phyloP scores from a whole-genome alignment of 1,140 invertebrate genomes.

The Cotesia chilonis region DNA sequence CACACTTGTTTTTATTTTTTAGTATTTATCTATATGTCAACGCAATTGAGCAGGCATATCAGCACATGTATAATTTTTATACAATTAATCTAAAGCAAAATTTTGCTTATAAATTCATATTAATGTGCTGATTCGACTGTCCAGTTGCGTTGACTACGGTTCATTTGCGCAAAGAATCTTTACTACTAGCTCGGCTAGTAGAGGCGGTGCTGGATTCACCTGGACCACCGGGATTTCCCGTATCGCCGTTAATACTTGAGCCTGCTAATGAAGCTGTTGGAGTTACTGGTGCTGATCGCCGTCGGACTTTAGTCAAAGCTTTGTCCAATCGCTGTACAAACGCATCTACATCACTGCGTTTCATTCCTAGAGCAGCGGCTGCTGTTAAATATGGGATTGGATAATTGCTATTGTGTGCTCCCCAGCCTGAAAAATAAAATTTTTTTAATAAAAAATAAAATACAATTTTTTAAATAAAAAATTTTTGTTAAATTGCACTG shows the following conservation, averaged over 20 bases:
- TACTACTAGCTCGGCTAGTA: slow-evolving; percentile 69
- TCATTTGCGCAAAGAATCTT: slow-evolving; percentile 69
- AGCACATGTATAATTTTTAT: slow-evolving; percentile 47
- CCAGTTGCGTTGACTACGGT: slow-evolving; percentile 64
- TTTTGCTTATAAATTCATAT: slow-evolving; percentile 51
- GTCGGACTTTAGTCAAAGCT: slow-evolving; percentile 65
- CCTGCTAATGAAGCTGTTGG: slow-evolving; percentile 63
- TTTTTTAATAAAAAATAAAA: no score
- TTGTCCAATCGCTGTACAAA: slow-evolving; percentile 75
- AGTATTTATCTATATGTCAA: slow-evolving; percentile 51
- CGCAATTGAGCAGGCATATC: slow-evolving; percentile 60
- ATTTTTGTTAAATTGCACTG: no score
- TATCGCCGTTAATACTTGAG: slow-evolving; percentile 60
- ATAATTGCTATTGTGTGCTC: slow-evolving; percentile 73
- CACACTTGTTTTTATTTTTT: slow-evolving; percentile 10
- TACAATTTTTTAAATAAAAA: no score
- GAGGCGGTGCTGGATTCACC: slow-evolving; percentile 64
- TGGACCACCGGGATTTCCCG: slow-evolving; percentile 56
- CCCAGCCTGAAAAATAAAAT: slow-evolving; percentile 68
- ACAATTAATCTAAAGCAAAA: slow-evolving; percentile 15
- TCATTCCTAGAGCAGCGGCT: slow-evolving; percentile 77
- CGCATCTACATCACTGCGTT: slow-evolving; percentile 71
- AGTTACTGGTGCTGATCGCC: slow-evolving; percentile 65
- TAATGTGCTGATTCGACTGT: slow-evolving; percentile 62
- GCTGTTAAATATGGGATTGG: slow-evolving; percentile 75